Conservation (phyloP, 2,888 invertebrate genomes). For the Dasysyrphus tricinctus region DNA sequence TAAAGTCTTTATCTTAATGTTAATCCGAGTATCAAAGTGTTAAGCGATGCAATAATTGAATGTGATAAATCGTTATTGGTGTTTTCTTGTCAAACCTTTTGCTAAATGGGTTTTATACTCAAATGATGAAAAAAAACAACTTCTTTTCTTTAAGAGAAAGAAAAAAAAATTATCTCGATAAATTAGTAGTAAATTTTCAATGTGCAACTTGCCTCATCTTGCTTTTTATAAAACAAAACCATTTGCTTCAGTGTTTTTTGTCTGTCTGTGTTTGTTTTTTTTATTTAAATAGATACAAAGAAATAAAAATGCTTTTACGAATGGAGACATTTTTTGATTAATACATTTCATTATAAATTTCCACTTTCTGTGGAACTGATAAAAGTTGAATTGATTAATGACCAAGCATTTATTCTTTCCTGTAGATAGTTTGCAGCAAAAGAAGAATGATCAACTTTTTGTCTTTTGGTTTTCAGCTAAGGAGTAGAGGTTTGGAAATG, state of each 20-base stretch:
- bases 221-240: slow-evolving; percentile 28
- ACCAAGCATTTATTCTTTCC: slow-evolving; percentile 29
- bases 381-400: slow-evolving; percentile 69
- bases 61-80: slow-evolving; percentile 55
- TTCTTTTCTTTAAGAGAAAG: slow-evolving; percentile 20
- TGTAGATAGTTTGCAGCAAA: slow-evolving; percentile 26
- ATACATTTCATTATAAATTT: slow-evolving; percentile 72
- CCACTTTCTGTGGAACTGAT: slow-evolving; percentile 68
- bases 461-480: slow-evolving; percentile 12
- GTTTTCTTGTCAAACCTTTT: slow-evolving; percentile 11
- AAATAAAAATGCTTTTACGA: slow-evolving; percentile 70
- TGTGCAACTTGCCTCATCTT: slow-evolving; percentile 21
- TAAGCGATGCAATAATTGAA: slow-evolving; percentile 48
- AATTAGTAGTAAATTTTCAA: slow-evolving; percentile 37
- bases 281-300: slow-evolving; percentile 32
- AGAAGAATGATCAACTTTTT: slow-evolving; percentile 42
- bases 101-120: slow-evolving; percentile 42
- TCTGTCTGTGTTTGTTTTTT: slow-evolving; percentile 10
- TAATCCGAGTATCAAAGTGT: slow-evolving; percentile 50
- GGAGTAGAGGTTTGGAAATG: slow-evolving; percentile 58
- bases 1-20: slow-evolving; percentile 30
- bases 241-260: slow-evolving; percentile 22
- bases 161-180: slow-evolving; percentile 33
- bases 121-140: slow-evolving; percentile 50
- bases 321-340: slow-evolving; percentile 63